These are phyloP conservation scores for Sphenodon punctatus DNA, from an alignment of 2,797 vertebrate species.

Conservation along the genomic window DNA sequence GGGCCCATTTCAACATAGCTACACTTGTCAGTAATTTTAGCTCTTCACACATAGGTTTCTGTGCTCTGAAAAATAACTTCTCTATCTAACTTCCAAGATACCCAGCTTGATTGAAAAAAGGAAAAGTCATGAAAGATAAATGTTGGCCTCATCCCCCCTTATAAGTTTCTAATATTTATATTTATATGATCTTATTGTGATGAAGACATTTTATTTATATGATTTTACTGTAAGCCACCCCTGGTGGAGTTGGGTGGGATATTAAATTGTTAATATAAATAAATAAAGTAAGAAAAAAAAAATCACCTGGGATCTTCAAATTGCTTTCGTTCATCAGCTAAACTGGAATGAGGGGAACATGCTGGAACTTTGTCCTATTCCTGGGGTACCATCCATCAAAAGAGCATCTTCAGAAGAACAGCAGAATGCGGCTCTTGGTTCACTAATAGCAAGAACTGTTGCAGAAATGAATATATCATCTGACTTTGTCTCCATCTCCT, in stretches of 20 bases:
- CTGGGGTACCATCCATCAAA: background rate
- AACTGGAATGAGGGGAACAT: background rate
- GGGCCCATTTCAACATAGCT: too few relatives aligned
- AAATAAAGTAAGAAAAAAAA: too few relatives aligned
- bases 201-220: too few relatives aligned
- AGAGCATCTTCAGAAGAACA: background rate
- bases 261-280: too few relatives aligned
- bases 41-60: background rate
- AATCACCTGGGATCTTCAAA: background rate
- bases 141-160: background rate
- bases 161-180: background rate
- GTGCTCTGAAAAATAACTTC: background rate
- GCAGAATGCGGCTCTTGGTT: background rate
- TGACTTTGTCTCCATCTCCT: too few relatives aligned
- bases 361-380: background rate
- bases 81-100: background rate
- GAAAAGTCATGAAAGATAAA: background rate
- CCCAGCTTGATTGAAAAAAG: background rate
- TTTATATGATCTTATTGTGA: too few relatives aligned
- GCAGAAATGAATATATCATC: background rate
- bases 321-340: constrained; percentile 2
- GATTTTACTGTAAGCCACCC: too few relatives aligned
- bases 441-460: background rate
- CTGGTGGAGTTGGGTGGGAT: too few relatives aligned
- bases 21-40: background rate